Conservation (phyloP, 2,113 vertebrate genomes). For the Callithrix jacchus region DNA sequence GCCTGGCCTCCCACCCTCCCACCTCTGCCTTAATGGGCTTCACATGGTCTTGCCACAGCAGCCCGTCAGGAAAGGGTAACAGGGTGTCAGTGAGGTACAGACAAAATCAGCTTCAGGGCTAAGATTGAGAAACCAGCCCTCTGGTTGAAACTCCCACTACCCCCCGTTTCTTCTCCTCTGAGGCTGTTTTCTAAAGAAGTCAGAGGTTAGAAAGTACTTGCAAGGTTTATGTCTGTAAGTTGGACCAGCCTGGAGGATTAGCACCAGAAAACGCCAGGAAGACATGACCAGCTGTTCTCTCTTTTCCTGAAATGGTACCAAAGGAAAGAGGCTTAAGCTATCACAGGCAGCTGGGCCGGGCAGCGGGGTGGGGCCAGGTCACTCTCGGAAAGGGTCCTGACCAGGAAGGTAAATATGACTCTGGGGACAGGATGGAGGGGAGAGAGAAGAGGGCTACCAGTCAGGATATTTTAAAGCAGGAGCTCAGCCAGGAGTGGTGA, state of each 20-base stretch:
- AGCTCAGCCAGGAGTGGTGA: too few species aligned
- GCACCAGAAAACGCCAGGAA: not conserved
- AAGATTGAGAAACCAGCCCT: not conserved
- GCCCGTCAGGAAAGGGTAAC: not conserved
- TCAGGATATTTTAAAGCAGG: not conserved
- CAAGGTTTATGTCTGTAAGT: not conserved
- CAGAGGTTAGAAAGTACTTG: not conserved
- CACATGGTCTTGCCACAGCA: not conserved
- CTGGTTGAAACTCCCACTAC: not conserved
- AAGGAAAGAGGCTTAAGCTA: not conserved
- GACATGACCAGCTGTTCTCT: conserved; percentile 35
- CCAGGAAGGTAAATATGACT: not conserved
- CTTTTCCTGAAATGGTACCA: not conserved
- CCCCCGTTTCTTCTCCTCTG: not conserved
- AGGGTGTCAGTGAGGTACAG: not conserved
- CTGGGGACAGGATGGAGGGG: not conserved
- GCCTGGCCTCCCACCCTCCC: not conserved
- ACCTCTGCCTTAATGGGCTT: not conserved
- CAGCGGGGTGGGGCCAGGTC: fast-evolving
- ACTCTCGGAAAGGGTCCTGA: not conserved
- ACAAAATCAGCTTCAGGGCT: not conserved
- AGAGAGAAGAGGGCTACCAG: not conserved
- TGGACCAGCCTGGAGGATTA: conserved; percentile 22
- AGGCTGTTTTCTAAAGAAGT: not conserved
- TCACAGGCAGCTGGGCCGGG: not conserved